Base-by-base conservation (phyloP, 2,797 vertebrate genomes). In the Cephalopachus bancanus region DNA sequence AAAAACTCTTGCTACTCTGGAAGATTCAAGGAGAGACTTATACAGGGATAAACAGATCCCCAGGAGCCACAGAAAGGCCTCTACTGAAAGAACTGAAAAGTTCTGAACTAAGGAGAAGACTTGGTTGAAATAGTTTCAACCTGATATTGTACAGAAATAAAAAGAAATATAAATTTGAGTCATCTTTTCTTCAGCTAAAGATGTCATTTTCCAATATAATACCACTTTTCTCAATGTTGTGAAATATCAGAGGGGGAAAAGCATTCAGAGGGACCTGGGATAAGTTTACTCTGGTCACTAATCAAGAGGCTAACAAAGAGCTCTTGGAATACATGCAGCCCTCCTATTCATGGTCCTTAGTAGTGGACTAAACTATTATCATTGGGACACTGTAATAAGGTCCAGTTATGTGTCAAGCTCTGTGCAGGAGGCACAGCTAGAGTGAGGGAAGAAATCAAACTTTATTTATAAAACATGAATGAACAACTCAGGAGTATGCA, bases 91-190 rank as follows among this genome's bases (percentile, higher is more conserved):
- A 20, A 87, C 20, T 62, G 80, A 26, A 37, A 72, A 87, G 75
- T 75, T 85, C 20, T 57, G 15, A 81, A 37, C 69, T 91, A 79
- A 83, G 22, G 37, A 62, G 74, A 60, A 79, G 71, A 79, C 92
- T 44, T 95, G 76, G 26, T 10, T 62, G 15, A 93, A 96, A 91
- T 1, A 83, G 57, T 83, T 78, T 65, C 55, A 93, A 83, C n/a
- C 37, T 93, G 81, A 71, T 51, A 89, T 33, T 78, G 30, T 28
- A 81, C 14, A 84, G 33, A 93, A 15, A 84, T 65, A 72, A 94
- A 51, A n/a, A 65, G 55, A 88, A 75, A 57, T n/a, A 51, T 7
- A 55, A 30, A 60, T n/a, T 67, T 64, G 19, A 79, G 28, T 69
- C 60, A 65, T 78, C 20, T 22, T 59, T 80, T 69, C 44, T 44